A percentile compares a stretch with the other conserved stretches of the same genome.
Conservation (phyloP, 2,113 vertebrate species). For the Thinocorus orbignyianus region DNA sequence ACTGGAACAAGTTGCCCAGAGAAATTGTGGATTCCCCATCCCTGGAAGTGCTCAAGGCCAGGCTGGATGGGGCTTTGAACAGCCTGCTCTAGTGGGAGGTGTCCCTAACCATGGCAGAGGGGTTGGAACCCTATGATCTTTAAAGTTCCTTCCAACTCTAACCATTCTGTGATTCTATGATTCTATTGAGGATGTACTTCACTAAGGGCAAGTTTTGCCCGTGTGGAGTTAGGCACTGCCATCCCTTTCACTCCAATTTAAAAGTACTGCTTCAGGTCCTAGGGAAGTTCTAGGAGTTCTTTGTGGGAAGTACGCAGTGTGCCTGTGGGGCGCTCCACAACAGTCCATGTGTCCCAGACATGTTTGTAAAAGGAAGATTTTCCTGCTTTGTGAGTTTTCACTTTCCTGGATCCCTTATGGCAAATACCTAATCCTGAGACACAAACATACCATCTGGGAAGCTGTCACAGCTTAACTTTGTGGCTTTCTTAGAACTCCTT, state of each 20-base stretch:
- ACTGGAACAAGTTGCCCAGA: too few species aligned
- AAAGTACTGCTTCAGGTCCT: neutral
- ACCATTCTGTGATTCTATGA: too few species aligned
- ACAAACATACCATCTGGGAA: neutral
- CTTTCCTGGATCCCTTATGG: neutral
- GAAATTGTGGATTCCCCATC: too few species aligned
- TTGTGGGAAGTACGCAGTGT: rapidly evolving
- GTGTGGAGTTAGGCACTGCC: neutral
- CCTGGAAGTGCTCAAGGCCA: too few species aligned
- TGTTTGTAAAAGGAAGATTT: neutral
- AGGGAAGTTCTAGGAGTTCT: neutral
- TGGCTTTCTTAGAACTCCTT: neutral
- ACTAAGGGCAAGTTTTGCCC: neutral
- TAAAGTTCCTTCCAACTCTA: too few species aligned
- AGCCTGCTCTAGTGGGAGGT: too few species aligned
- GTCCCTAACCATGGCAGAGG: too few species aligned
- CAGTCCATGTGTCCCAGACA: neutral
- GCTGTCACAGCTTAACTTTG: neutral
- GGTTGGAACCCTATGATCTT: too few species aligned
- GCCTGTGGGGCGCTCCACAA: neutral
- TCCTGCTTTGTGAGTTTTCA: neutral
- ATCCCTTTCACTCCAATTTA: neutral
- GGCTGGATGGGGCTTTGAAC: too few species aligned
- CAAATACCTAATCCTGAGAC: neutral
- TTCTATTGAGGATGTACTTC: neutral